Evolutionary conservation across 1,140 invertebrate genomes (phyloP), one percentile per base, ranked within the genome.

Genomic region (Leptinotarsa texana): DNA sequence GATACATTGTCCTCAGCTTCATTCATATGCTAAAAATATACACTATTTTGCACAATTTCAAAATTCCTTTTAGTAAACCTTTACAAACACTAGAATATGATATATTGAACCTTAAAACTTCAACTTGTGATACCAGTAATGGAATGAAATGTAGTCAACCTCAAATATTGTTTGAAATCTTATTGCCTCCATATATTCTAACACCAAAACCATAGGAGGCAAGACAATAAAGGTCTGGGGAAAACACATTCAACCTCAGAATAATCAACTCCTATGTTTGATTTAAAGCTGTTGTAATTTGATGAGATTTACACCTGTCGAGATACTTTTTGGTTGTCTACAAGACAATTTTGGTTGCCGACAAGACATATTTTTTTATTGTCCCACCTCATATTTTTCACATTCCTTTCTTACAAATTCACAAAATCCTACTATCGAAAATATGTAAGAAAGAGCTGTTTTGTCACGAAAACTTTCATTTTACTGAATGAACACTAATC

Each of bases 391-490:
- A 57, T 57, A 57, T 57, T 15, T 42, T 57, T 57, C 51, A 57
- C 15, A 57, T 57, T 57, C 51, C 51, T 15, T 57, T 57, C 13
- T 42, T 42, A 42, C 33, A 57, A 57, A 17, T 57, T 57, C 15
- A 57, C n/a, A 57, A 67, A n/a, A 67, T 33, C 65, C 73, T 74
- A 74, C 61, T 66, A 69, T 62, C 51, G 73, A 13, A 22, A 68
- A 51, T 15, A 13, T 13, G 57, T 69, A 67, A 51, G 73, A 74
- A 74, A 74, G 73, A 74, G 73, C 73, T 74, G 67, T 47, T 33
- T n/a, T 67, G 65, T 33, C 65, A 24, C 6, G 13, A 2, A n/a
- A 17, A 33, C 17, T 33, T 24, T 57, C 3, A 57, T 17, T 18
- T 17, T 18, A 57, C 51, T 57, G 51, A 57, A 57, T 57, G 51